Evolutionary conservation across 2,113 vertebrate genomes (phyloP).

Genomic region (Crypturellus undulatus): DNA sequence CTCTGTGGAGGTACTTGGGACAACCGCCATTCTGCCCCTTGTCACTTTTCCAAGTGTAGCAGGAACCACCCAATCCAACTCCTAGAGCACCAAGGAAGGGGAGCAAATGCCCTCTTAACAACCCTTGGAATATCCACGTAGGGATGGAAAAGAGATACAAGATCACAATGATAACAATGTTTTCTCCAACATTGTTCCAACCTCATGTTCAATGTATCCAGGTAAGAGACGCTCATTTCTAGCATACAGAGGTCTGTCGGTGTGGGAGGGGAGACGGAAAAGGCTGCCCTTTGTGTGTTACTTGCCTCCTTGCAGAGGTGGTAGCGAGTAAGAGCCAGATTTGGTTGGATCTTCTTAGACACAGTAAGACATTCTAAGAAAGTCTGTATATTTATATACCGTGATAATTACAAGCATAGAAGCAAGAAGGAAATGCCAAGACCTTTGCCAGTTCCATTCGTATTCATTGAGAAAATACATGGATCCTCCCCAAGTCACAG

Average conservation of each 20-base stretch:
- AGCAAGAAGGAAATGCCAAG: conserved; percentile 73
- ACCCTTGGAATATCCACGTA: background rate
- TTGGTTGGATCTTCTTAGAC: conserved; percentile 39
- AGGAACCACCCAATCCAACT: background rate
- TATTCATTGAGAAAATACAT: conserved; percentile 78
- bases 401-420: conserved; percentile 70
- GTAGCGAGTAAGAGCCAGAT: background rate
- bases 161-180: too few relatives aligned
- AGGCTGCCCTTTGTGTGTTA: background rate
- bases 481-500: conserved; percentile 80
- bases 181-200: background rate
- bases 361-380: conserved; percentile 46
- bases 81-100: background rate
- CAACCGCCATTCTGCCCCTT: background rate
- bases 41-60: rapidly evolving
- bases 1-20: background rate
- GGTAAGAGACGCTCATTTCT: background rate
- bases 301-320: background rate
- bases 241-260: background rate
- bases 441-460: conserved; percentile 75
- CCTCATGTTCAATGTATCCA: background rate
- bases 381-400: conserved; percentile 57
- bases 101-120: background rate
- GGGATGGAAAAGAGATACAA: background rate
- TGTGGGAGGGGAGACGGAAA: rapidly evolving